Base-by-base conservation (phyloP, 1,140 invertebrate species). In the Phthorimaea operculella region DNA sequence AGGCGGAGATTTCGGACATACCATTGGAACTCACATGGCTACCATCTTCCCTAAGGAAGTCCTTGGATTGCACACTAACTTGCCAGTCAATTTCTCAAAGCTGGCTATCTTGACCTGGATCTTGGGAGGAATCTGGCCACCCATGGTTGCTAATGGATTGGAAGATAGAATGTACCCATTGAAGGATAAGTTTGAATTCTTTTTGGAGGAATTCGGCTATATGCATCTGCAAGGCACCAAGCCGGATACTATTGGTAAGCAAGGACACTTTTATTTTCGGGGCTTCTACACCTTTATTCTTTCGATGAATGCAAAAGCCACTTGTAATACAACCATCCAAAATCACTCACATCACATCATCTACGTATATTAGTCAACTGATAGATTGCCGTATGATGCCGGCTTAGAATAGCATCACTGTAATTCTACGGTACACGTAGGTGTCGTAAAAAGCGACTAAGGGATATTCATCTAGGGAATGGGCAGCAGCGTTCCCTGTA, bases 191-290 rank as follows among this genome's bases (percentile, higher is more conserved):
- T 77, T 90, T 0, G 53, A 57, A 8, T 66, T 65, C 56, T 44
- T 92, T 0, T 56, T 95, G 1, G 86, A 90, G 62, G 94, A 97
- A 77, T 79, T 78, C 52, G 96, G 95, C 11, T 97, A 96, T 70
- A 69, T 93, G 16, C 93, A 96, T 74, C 75, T 98, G 34, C 96
- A 98, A 83, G 87, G 90, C 4, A 96, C 94, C 0, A 97, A 97
- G 76, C 96, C 96, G 0, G 96, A 98, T 76, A 97, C 96, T 1
- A 86, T 97, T 55, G 94, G 93, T 92, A 87, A 75, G 74, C 6
- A 28, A 28, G 21, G n/a, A n/a, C n/a, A n/a, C n/a, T n/a, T n/a
- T n/a, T n/a, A n/a, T n/a, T n/a, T n/a, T n/a, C n/a, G n/a, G 21
- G 21, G 21, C 21, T 28, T 28, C 6, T 28, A 2, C 21, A 28